Evolutionary conservation across 2,888 invertebrate species (phyloP).

Genomic region (Callinectes sapidus): DNA sequence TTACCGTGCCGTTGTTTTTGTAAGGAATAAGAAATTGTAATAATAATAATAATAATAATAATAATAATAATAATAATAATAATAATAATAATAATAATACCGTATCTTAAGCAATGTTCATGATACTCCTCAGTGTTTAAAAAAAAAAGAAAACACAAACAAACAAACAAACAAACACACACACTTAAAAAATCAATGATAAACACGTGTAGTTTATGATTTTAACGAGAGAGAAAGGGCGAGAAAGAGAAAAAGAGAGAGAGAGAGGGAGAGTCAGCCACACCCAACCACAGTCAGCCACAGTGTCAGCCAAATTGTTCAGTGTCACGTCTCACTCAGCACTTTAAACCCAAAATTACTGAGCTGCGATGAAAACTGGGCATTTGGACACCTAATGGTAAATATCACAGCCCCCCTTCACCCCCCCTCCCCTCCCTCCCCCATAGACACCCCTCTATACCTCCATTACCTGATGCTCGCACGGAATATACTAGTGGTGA

Average conservation of each 20-base stretch:
- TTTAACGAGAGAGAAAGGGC: neutral
- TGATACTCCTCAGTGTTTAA: neutral
- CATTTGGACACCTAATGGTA: neutral
- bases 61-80: slow-evolving; percentile 32
- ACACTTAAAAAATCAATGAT: neutral
- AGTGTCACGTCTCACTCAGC: neutral
- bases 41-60: slow-evolving; percentile 26
- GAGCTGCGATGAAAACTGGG: neutral
- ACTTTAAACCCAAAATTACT: neutral
- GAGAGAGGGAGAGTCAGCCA: neutral
- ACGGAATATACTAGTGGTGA: neutral
- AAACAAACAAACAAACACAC: slow-evolving; percentile 14
- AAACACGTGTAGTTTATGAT: neutral
- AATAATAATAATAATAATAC: slow-evolving; percentile 30
- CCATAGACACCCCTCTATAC: neutral
- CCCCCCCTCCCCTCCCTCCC: neutral
- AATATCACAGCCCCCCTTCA: neutral
- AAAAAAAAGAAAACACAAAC: neutral
- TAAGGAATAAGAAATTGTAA: slow-evolving; percentile 6
- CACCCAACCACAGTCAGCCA: too few relatives aligned
- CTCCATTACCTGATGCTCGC: neutral
- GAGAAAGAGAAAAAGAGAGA: neutral
- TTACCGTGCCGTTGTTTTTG: neutral
- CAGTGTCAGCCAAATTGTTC: neutral
- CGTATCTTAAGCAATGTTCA: slow-evolving; percentile 2